Base-by-base conservation (phyloP, 2,113 vertebrate genomes). In the Saccopteryx bilineata region DNA sequence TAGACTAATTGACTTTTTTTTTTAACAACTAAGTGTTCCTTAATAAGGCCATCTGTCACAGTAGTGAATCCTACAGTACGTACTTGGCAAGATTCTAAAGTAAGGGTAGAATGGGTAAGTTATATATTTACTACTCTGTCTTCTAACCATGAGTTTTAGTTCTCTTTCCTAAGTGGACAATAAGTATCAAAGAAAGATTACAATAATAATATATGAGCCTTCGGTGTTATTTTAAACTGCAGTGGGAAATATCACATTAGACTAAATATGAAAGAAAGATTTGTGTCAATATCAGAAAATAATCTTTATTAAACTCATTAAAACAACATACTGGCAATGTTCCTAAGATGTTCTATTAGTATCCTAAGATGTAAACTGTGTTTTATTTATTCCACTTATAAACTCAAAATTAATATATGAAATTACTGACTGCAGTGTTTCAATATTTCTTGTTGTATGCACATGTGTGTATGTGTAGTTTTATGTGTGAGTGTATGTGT, bases 1-100 rank as follows among this genome's bases (percentile, higher is more conserved):
- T 93, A 71, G 88, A 23, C 86, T 98, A 98, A 97, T 90, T 96
- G 83, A 97, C 17, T 94, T 89, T 93, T 94, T 96, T 97, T 93
- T 94, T 86, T 87, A 96, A 91, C 89, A 95, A 95, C 66, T 84
- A 24, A 94, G 28, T 48, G 85, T 97, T 83, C 11, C 87, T 94
- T 97, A 97, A 98, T 96, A 78, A 97, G 69, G 61, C 8, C 60
- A 88, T 98, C 90, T 65, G 94, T 98, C 96, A 95, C 71, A 96
- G 21, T 31, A 83, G 17, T 23, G 81, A 68, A 76, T 79, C 12
- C 61, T 95, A 54, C 81, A 95, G 48, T 93, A 74, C 33, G 60
- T 80, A 83, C 46, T 26, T 95, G 46, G 11, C 93, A 26, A 7
- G 60, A 68, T 28, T 21, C 54, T 81, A 61, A 93, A 66, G 10